phyloP scores from a whole-genome alignment of 2,113 vertebrate species.

The Tretioscincus oriximinensis region DNA sequence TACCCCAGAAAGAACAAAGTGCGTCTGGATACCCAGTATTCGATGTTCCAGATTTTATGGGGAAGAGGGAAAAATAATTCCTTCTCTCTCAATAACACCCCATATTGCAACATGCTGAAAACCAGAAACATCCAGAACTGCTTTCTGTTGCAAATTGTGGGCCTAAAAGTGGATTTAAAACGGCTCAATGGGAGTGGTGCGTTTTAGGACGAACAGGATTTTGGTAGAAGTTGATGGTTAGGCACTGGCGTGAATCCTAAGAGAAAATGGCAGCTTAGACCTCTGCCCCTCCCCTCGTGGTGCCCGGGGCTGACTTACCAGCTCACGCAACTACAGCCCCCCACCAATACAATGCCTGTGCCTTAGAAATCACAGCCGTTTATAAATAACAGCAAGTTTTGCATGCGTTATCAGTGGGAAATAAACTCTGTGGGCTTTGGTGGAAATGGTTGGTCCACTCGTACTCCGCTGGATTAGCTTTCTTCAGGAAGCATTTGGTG shows the following conservation, averaged over 20 bases:
- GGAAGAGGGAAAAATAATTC: neutral
- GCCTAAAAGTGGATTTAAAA: neutral
- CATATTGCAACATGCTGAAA: neutral
- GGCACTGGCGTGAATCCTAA: slow-evolving; percentile 38
- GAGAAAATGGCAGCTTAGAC: slow-evolving; percentile 7
- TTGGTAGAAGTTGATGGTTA: neutral
- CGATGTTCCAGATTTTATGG: neutral
- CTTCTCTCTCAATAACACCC: neutral
- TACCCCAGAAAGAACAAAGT: neutral
- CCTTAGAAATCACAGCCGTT: slow-evolving; percentile 37
- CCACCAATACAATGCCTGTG: slow-evolving; percentile 41
- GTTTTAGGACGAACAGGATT: neutral
- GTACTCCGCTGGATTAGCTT: slow-evolving; percentile 6
- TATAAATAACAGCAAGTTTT: slow-evolving; percentile 57
- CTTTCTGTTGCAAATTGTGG: neutral
- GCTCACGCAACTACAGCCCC: slow-evolving; percentile 33
- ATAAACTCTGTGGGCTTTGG: slow-evolving; percentile 32
- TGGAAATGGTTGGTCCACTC: slow-evolving; percentile 33
- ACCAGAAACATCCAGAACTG: neutral
- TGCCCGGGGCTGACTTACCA: slow-evolving; percentile 11
- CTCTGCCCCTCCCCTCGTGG: neutral
- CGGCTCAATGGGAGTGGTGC: neutral
- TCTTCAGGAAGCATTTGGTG: neutral
- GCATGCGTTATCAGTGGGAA: slow-evolving; percentile 54
- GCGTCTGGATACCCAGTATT: neutral